Evolutionary conservation across 2,797 vertebrate genomes (phyloP).

Genomic region (Ceyx erithaca): DNA sequence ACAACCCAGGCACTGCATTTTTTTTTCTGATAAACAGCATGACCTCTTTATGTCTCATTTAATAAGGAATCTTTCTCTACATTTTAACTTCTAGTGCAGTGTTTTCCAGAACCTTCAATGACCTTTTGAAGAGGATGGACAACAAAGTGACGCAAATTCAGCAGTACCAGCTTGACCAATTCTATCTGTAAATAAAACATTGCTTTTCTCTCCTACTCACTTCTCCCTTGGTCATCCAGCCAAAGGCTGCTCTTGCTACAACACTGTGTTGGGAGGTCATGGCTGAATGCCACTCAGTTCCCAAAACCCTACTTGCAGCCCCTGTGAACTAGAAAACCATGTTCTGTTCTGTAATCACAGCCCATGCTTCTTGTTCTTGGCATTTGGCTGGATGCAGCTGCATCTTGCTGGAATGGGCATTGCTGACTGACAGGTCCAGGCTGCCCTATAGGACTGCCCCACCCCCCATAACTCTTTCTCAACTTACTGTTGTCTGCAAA

Average conservation of each 20-base stretch:
- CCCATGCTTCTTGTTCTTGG: neutral
- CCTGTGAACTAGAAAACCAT: neutral
- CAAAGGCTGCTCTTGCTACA: neutral
- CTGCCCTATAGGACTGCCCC: neutral
- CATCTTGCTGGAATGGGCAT: neutral
- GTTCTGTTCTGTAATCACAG: neutral
- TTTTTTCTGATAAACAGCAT: neutral
- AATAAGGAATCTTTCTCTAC: slow-evolving; percentile 9
- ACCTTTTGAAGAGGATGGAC: slow-evolving; percentile 37
- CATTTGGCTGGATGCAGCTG: neutral
- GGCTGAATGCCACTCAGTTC: neutral
- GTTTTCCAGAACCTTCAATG: slow-evolving; percentile 6
- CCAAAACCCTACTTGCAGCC: neutral
- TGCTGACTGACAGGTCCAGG: neutral
- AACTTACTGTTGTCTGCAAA: neutral
- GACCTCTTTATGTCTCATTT: slow-evolving; percentile 54
- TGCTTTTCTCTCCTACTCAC: neutral
- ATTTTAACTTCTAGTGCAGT: neutral
- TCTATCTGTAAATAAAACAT: neutral
- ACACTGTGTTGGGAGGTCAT: neutral
- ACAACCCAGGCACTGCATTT: neutral
- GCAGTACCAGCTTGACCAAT: neutral
- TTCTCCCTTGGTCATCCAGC: neutral
- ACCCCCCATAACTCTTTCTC: neutral
- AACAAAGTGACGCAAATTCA: neutral